Conservation (phyloP, 1,140 invertebrate genomes). For the Bicyclus anynana region DNA sequence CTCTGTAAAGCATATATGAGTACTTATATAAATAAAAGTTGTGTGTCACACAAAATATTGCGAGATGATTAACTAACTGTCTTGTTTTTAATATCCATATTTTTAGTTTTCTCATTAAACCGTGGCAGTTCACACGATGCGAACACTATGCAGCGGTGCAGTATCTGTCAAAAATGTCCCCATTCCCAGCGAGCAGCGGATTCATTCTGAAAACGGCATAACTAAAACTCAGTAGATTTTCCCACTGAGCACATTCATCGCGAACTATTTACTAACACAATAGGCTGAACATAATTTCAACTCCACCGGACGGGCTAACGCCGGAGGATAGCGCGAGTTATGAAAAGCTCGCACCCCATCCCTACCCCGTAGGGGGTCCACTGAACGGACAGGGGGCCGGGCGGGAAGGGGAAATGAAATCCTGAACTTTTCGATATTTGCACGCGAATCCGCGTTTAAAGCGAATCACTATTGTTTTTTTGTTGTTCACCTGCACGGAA, state of each 20-base stretch:
- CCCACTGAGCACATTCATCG: constrained; percentile 12
- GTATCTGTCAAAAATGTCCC: neutral
- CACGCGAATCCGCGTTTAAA: constrained; percentile 38
- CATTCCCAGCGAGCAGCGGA: neutral
- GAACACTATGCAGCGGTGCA: neutral
- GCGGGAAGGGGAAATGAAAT: constrained; percentile 42
- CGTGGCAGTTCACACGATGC: neutral
- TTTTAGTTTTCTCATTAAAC: neutral
- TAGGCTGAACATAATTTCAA: constrained; percentile 25
- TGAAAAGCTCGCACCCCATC: constrained; percentile 17
- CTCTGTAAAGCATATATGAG: too few species aligned
- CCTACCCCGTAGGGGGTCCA: neutral
- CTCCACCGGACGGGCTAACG: constrained; percentile 21
- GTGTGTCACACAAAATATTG: neutral
- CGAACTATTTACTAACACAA: constrained; percentile 24
- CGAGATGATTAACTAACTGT: neutral
- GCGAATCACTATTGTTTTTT: constrained; percentile 34
- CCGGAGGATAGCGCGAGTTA: constrained; percentile 22
- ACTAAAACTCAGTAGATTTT: constrained; percentile 1
- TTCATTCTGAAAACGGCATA: neutral
- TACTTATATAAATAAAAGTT: too few species aligned
- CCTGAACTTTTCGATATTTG: constrained; percentile 52
- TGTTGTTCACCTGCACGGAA: constrained; percentile 8
- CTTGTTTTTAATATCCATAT: neutral
- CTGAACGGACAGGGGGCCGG: constrained; percentile 1